These are phyloP conservation scores for Vanessa atalanta DNA, from an alignment of 1,140 invertebrate species.

Conservation along the genomic window DNA sequence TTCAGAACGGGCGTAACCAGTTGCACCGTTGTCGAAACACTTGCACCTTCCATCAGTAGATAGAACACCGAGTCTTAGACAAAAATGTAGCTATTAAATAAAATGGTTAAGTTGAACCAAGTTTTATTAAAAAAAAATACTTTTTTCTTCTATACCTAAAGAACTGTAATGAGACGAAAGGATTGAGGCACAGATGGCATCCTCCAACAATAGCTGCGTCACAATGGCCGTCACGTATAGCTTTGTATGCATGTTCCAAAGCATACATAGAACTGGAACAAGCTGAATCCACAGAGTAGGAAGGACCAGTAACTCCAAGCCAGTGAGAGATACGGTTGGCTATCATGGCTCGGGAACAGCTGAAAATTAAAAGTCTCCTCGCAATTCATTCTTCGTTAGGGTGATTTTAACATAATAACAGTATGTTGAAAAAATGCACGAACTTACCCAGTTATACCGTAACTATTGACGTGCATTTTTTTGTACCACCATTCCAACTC, in stretches of 20 bases:
- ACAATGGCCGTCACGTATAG: conserved; percentile 88
- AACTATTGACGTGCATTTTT: conserved; percentile 82
- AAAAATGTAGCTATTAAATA: no score
- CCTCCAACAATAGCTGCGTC: conserved; percentile 93
- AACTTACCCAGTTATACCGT: conserved; percentile 86
- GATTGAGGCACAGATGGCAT: conserved; percentile 90
- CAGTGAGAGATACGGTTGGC: conserved; percentile 92
- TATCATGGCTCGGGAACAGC: conserved; percentile 94
- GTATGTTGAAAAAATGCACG: no score
- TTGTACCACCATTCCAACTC: conserved; percentile 87
- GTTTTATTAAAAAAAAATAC: no score
- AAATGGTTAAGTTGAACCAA: no score
- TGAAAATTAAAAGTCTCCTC: conserved; percentile 42
- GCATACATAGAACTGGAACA: conserved; percentile 89
- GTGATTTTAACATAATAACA: no score
- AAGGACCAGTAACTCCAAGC: conserved; percentile 86
- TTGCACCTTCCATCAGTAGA: conserved; percentile 93
- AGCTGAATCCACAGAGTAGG: conserved; percentile 92
- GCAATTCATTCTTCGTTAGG: no score
- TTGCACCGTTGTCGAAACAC: conserved; percentile 91
- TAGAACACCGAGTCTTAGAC: conserved; percentile 89
- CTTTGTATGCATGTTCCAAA: conserved; percentile 84
- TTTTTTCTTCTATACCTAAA: conserved; percentile 71
- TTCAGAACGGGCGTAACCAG: conserved; percentile 89
- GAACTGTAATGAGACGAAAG: conserved; percentile 92